Conservation (phyloP, 1,140 invertebrate genomes). For the Drosophila quadrilineata region DNA sequence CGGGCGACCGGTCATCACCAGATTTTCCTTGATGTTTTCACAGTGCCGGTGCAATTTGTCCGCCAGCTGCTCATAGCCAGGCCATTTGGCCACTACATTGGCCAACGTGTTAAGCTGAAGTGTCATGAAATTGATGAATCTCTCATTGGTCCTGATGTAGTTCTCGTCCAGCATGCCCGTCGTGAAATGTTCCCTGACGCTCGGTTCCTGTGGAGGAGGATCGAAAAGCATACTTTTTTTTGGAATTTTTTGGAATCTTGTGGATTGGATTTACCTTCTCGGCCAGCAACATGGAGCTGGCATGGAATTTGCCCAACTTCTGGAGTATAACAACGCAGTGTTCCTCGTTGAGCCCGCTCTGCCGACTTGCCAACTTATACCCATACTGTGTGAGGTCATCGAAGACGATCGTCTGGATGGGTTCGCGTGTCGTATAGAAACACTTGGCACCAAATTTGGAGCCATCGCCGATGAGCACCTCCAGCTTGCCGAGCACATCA, state of each 20-base stretch:
- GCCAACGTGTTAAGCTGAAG: constrained; percentile 63
- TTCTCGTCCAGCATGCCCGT: constrained; percentile 76
- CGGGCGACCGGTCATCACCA: constrained; percentile 52
- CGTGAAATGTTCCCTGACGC: constrained; percentile 62
- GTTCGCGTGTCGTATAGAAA: constrained; percentile 67
- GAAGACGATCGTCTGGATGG: constrained; percentile 79
- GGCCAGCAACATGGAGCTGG: constrained; percentile 70
- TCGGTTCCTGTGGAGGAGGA: constrained; percentile 38
- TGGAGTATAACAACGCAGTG: constrained; percentile 67
- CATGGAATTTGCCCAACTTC: constrained; percentile 76
- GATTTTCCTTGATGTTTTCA: constrained; percentile 70
- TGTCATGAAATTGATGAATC: constrained; percentile 69
- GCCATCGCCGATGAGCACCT: constrained; percentile 66
- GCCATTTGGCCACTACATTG: constrained; percentile 61
- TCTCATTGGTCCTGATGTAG: constrained; percentile 67
- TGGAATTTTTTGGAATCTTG: no score
- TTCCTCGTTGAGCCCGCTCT: constrained; percentile 71
- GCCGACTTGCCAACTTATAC: constrained; percentile 71
- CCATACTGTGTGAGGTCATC: constrained; percentile 77
- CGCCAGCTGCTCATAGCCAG: constrained; percentile 59
- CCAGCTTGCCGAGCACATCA: constrained; percentile 72
- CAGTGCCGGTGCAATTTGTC: constrained; percentile 65
- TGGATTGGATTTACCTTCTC: constrained; percentile 57
- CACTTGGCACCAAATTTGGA: constrained; percentile 73
- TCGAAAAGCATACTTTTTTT: no score